phyloP scores from a whole-genome alignment of 2,888 invertebrate species.

The Tenthredo notha region DNA sequence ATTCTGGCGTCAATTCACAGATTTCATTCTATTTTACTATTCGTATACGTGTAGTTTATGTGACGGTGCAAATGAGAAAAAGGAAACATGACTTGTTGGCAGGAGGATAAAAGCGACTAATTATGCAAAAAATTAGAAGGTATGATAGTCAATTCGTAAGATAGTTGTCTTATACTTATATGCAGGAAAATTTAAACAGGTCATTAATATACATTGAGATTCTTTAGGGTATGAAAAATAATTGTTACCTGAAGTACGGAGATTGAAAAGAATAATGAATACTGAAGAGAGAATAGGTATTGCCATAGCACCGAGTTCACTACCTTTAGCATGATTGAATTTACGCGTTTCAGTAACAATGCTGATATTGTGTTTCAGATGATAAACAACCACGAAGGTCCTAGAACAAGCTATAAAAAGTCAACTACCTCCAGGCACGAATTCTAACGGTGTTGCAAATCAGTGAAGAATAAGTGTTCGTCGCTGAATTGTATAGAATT shows the following conservation, averaged over 20 bases:
- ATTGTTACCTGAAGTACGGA: neutral
- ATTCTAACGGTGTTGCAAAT: neutral
- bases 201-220: neutral
- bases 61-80: neutral
- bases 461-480: neutral
- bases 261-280: slow-evolving; percentile 1
- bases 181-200: neutral
- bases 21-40: neutral
- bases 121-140: neutral
- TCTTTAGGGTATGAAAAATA: neutral
- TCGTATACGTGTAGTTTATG: neutral
- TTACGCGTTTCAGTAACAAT: neutral
- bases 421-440: neutral
- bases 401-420: neutral
- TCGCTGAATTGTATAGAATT: neutral
- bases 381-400: neutral
- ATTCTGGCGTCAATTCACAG: neutral
- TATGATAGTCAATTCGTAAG: neutral
- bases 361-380: neutral
- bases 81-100: neutral
- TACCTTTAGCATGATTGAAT: neutral
- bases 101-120: neutral
- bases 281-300: neutral
- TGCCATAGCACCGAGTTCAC: neutral
- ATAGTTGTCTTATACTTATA: neutral